Conservation (phyloP, 2,797 vertebrate species). For the Muraenolepis orangiensis region DNA sequence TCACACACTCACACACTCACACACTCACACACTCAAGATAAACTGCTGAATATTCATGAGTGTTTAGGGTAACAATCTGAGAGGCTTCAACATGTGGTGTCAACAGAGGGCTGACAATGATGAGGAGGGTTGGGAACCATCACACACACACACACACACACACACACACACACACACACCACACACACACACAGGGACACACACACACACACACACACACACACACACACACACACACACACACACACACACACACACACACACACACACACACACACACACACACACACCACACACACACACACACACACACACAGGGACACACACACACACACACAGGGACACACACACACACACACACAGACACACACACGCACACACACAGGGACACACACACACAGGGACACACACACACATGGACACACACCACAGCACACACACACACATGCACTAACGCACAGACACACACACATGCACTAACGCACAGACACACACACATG, state of each 20-base stretch:
- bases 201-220: neutral
- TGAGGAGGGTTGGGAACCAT: too few relatives aligned
- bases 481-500: conserved; percentile 1
- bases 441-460: neutral
- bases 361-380: neutral
- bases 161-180: too few relatives aligned
- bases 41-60: too few relatives aligned
- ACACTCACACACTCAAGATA: too few relatives aligned
- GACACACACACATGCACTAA: neutral
- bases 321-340: neutral
- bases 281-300: neutral
- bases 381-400: conserved; percentile 1
- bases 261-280: conserved; percentile 5
- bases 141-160: too few relatives aligned
- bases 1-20: too few relatives aligned
- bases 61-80: too few relatives aligned
- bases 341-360: conserved; percentile 3
- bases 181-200: too few relatives aligned
- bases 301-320: neutral
- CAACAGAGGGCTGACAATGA: too few relatives aligned
- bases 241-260: neutral
- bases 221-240: neutral
- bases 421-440: neutral
- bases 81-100: too few relatives aligned
- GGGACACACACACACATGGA: neutral